These are phyloP conservation scores for Babylonia areolata DNA, from an alignment of 1,140 invertebrate species.

Conservation along the genomic window DNA sequence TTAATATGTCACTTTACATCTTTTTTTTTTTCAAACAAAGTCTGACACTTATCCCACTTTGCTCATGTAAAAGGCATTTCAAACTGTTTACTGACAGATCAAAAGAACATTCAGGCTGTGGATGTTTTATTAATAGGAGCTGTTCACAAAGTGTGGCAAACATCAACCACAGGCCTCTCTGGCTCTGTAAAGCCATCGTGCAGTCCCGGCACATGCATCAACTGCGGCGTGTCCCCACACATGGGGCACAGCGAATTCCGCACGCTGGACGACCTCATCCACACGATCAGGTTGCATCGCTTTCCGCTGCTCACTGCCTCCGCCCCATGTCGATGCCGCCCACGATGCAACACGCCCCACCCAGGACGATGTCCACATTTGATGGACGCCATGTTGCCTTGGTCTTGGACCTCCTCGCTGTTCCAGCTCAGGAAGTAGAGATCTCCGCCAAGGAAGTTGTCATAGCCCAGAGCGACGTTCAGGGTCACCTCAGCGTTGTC, in stretches of 20 bases:
- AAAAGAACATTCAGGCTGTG: too few relatives aligned
- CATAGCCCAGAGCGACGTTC: constrained; percentile 74
- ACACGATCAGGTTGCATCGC: constrained; percentile 76
- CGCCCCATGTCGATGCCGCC: constrained; percentile 76
- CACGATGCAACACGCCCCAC: constrained; percentile 74
- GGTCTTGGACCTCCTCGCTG: constrained; percentile 34
- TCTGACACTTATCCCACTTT: too few relatives aligned
- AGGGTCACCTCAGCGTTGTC: constrained; percentile 78
- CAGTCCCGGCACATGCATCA: constrained; percentile 64
- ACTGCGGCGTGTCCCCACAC: constrained; percentile 71
- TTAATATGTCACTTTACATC: too few relatives aligned
- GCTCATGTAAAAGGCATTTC: too few relatives aligned
- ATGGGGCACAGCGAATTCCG: constrained; percentile 76
- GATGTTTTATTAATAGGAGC: too few relatives aligned
- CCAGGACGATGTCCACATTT: constrained; percentile 61
- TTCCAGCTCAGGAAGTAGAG: constrained; percentile 75
- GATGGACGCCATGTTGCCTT: constrained; percentile 22
- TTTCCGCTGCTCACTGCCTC: constrained; percentile 71
- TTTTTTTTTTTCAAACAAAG: too few relatives aligned
- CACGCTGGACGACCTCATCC: constrained; percentile 75
- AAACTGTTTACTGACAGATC: too few relatives aligned
- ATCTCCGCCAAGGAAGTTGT: constrained; percentile 69
- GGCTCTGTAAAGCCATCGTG: constrained; percentile 74
- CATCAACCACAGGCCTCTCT: constrained; percentile 44
- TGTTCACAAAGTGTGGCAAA: constrained; percentile 44